Evolutionary conservation across 1,140 invertebrate species (phyloP).

Genomic region (Paraescarpia echinospica): DNA sequence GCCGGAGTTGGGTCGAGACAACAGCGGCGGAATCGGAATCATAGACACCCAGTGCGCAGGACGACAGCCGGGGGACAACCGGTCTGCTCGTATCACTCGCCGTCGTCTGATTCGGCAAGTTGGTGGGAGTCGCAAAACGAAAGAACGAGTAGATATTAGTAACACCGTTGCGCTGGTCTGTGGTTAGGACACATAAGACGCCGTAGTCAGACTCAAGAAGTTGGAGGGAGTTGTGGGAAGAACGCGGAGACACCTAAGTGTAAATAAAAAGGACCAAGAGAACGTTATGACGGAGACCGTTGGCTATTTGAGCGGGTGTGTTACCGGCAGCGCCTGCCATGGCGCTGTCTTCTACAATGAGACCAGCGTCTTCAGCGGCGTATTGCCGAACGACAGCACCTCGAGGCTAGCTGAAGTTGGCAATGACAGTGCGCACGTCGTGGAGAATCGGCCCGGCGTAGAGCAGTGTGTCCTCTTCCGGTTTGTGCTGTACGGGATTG

Average conservation of each 20-base stretch:
- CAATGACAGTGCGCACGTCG: background rate
- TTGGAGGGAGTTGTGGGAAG: no score
- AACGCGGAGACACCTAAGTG: no score
- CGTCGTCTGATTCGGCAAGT: no score
- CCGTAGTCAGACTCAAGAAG: no score
- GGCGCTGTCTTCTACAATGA: background rate
- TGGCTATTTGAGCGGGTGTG: background rate
- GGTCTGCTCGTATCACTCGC: background rate
- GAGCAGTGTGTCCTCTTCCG: background rate
- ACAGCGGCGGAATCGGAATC: background rate
- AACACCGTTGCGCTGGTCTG: no score
- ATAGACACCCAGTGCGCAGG: background rate
- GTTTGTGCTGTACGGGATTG: slow-evolving; percentile 15
- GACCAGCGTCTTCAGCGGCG: background rate
- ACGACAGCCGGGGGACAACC: background rate
- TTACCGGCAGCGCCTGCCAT: background rate
- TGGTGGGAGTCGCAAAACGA: no score
- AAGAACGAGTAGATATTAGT: no score
- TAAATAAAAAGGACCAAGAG: background rate
- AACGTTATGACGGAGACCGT: background rate
- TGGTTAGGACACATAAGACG: no score
- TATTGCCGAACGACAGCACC: background rate
- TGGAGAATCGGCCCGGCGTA: background rate
- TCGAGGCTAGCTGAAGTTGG: no score
- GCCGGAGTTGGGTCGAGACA: background rate